Percentiles rank a stretch among this genome's conserved stretches.
These are phyloP conservation scores for Cylindroiulus punctatus DNA, from an alignment of 2,888 invertebrate genomes.

Conservation along the genomic window DNA sequence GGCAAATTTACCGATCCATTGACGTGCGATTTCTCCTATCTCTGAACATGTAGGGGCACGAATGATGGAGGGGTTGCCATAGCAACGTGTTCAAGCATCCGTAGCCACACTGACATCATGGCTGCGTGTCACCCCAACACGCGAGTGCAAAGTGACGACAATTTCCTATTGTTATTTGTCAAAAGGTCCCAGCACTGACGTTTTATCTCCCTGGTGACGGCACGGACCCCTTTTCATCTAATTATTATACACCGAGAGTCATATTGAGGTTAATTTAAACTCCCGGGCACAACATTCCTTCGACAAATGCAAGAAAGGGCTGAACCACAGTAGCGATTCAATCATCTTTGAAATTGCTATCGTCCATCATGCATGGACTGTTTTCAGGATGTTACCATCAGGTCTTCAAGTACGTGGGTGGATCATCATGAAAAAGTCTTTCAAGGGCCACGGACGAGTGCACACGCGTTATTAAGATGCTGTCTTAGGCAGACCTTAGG, in stretches of 20 bases:
- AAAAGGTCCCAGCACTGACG: not conserved
- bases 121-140: not conserved
- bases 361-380: not conserved
- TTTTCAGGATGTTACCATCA: not conserved
- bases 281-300: not conserved
- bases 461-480: not conserved
- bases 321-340: not conserved
- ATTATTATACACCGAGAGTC: constrained; percentile 7
- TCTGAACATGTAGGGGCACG: not conserved
- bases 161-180: constrained; percentile 32
- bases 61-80: not conserved
- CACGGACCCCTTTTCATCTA: constrained; percentile 14
- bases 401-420: not conserved
- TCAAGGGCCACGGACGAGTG: not conserved
- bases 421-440: not conserved
- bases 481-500: not conserved
- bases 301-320: not conserved
- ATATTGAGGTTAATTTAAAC: not conserved
- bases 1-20: not conserved
- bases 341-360: not conserved
- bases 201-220: constrained; percentile 27
- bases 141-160: constrained; percentile 21
- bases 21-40: not conserved
- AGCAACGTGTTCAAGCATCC: constrained; percentile 13
- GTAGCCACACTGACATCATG: constrained; percentile 17